Base-by-base conservation (phyloP, 2,797 vertebrate genomes). In the Pachyuromys duprasi region DNA sequence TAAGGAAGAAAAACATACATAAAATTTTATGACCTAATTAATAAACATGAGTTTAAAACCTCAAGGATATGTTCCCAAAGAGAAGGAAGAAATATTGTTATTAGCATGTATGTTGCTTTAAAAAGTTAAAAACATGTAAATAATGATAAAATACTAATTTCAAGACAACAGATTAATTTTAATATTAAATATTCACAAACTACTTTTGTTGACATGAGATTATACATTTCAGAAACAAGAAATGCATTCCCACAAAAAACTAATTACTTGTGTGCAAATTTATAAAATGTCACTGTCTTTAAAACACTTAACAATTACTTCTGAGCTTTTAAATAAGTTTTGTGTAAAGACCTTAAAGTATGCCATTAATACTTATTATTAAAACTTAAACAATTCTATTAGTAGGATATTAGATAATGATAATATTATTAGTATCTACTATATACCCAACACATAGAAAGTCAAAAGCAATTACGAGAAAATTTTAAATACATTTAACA, bases 1-100 rank as follows among this genome's bases (percentile, higher is more conserved):
- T 99, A 95, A 97, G 92, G 63, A 94, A 97, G n/a, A 96, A 97
- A 97, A 95, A 96, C 33, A 98, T 80, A 90, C 75, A 94, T 75
- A 91, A 86, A 24, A 95, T 87, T 89, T 95, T 92, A 88, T 89
- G 12, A 96, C 82, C 93, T 31, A 67, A 86, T 33, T 90, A 31
- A 78, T 75, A 67, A 94, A 65, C 17, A 78, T 28, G 53, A 91
- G 15, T 39, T 93, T 69, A 95, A 95, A 93, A 91, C 72, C 28
- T 93, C 60, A 94, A 95, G 53, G 20, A 67, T 60, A 60, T 63
- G 26, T 45, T 86, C 63, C 89, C 82, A 31, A 94, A 57, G 33
- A n/a, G 39, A 60, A 14, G 65, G 33, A 89, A 24, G 63, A 62
- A 91, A 90, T 94, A 72, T 33, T 82, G n/a, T 74, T 90, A 90